Percentiles rank a stretch among this genome's conserved stretches.
These are phyloP conservation scores for Pseudomyrmex sp. DNA, from an alignment of 1,140 invertebrate genomes.

Conservation along the genomic window DNA sequence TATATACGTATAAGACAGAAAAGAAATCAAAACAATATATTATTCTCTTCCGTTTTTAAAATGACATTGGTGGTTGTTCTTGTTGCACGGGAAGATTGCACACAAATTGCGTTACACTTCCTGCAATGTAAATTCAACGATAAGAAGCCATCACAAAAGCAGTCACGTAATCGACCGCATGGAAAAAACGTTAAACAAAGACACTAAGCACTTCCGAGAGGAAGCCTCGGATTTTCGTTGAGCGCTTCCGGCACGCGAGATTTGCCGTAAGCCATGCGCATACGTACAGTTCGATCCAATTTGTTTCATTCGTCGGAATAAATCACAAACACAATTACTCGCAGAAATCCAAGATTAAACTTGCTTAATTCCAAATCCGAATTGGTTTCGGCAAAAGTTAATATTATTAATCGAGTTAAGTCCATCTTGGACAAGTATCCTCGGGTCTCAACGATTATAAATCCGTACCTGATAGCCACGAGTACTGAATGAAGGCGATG, in stretches of 20 bases:
- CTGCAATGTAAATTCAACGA: conserved; percentile 34
- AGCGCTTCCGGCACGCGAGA: conserved; percentile 42
- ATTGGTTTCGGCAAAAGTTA: neutral
- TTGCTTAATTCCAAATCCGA: too few species aligned
- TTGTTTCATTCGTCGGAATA: neutral
- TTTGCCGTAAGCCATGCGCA: neutral
- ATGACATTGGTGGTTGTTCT: neutral
- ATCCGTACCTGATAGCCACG: conserved; percentile 20
- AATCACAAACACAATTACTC: conserved; percentile 9
- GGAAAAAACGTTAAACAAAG: conserved; percentile 42
- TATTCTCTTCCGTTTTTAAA: neutral
- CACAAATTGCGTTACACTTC: conserved; percentile 18
- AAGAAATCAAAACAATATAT: too few species aligned
- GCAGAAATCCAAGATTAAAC: too few species aligned
- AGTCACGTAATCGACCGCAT: conserved; percentile 27
- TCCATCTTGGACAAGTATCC: neutral
- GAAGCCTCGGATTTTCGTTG: conserved; percentile 51
- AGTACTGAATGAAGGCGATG: conserved; percentile 54
- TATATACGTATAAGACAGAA: too few species aligned
- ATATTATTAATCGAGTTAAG: neutral
- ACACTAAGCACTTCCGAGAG: conserved; percentile 48
- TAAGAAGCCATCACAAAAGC: conserved; percentile 46
- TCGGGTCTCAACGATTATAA: neutral
- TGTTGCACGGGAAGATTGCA: neutral
- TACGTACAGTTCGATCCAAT: neutral